A percentile compares a stretch with the other conserved stretches of the same genome.
Evolutionary conservation across 1,140 invertebrate species (phyloP).

Genomic region (Drosophila setifemur): DNA sequence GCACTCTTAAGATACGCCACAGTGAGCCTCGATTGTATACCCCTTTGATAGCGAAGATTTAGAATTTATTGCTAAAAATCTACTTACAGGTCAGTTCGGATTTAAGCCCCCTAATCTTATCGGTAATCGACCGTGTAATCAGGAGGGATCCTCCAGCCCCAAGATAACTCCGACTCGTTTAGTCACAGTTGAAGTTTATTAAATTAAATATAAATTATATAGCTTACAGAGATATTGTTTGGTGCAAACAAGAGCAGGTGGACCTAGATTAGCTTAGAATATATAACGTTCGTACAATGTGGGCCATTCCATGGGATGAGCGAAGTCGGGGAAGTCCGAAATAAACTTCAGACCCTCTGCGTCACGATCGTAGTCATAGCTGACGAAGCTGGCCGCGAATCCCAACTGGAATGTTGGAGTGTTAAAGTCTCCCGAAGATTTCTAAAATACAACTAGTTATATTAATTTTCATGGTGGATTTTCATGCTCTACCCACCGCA

Average conservation of each 20-base stretch:
- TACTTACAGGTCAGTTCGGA: constrained; percentile 4
- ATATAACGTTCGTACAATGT: constrained; percentile 69
- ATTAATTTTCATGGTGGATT: too few relatives aligned
- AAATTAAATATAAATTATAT: not conserved
- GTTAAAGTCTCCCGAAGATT: constrained; percentile 35
- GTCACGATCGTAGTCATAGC: constrained; percentile 58
- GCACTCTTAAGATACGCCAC: constrained; percentile 11
- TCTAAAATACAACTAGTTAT: constrained; percentile 12
- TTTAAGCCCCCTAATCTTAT: constrained; percentile 10
- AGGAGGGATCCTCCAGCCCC: too few relatives aligned
- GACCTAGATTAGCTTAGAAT: constrained; percentile 36
- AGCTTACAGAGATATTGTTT: not conserved
- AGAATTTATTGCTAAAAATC: constrained; percentile 12
- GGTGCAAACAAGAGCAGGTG: constrained; percentile 1
- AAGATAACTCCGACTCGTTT: not conserved
- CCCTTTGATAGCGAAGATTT: constrained; percentile 7
- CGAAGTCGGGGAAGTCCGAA: constrained; percentile 62
- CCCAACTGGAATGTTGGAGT: constrained; percentile 61
- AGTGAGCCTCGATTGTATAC: constrained; percentile 1
- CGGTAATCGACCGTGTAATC: too few relatives aligned
- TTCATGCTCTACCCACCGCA: constrained; percentile 77
- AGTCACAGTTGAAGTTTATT: not conserved
- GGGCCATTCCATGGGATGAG: constrained; percentile 73
- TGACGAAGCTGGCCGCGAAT: constrained; percentile 63
- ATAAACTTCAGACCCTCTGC: constrained; percentile 52